Evolutionary conservation across 2,888 invertebrate genomes (phyloP), one percentile per base, ranked within the genome.

Genomic region (Copidosoma aretas): DNA sequence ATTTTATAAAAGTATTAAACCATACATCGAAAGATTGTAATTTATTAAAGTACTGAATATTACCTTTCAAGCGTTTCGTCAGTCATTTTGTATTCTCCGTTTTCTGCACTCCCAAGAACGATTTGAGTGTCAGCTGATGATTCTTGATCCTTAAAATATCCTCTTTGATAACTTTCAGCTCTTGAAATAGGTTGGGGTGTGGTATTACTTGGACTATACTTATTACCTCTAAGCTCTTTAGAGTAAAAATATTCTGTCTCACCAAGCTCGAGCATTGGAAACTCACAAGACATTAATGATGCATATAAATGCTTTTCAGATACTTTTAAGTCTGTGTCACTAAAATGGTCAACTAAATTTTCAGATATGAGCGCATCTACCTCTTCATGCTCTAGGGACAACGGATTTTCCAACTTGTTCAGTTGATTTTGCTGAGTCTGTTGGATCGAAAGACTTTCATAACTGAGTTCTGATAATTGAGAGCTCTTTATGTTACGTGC

Each of bases 131-230:
- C 81, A 69, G 86, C 86, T 43, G 86, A 80, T 19, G 85, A 84
- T 32, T 86, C 85, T 71, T 87, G 86, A 70, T 87, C 85, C 67
- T 85, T 84, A 74, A 86, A 83, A 71, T 84, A 84, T n/a, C 84
- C 82, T n/a, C 83, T 76, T 63, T 82, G 80, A 67, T 80, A 82
- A 63, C 83, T 82, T 60, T 83, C 83, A 1, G 79, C 81, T 70
- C 83, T 79, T 1, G 82, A 82, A 46, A 83, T 80, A 0, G 82
- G 80, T 39, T 83, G 81, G 3, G 79, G 81, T 1, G 77, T 73
- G 3, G 71, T 78, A 57, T 76, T 77, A 71, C 76, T 80, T 67
- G 80, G 80, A 0, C 75, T 75, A n/a, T 78, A 80, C 12, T 74
- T 72, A 19, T 67, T 64, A n/a, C 65, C 67, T 60, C 75, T 74